Base-by-base conservation (phyloP, 2,113 vertebrate species). In the Coreoperca whiteheadi region DNA sequence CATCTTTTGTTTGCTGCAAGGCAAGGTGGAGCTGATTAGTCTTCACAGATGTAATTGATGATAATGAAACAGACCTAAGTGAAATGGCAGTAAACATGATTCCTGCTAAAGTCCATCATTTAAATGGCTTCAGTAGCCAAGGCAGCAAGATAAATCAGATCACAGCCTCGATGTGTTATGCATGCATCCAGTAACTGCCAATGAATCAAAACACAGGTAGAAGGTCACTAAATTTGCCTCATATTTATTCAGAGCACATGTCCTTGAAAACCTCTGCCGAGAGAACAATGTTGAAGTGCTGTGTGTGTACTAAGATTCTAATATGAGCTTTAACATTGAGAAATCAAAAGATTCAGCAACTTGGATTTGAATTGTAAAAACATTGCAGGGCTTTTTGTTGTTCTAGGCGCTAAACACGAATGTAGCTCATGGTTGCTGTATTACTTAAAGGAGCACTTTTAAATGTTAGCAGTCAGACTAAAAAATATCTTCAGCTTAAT, bases 201-300 rank as follows among this genome's bases (percentile, higher is more conserved):
- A 89, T 93, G 93, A 93, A 94, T 94, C 94, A 94, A 94, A 94
- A 93, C 83, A 88, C 87, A 87, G 91, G 89, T 94, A 92, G 93
- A 95, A 95, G 95, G 94, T 95, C 94, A 94, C 83, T 81, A 81
- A 87, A 92, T 94, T 85, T 90, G 83, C 81, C 87, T 92, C 86
- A 89, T 94, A 91, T 94, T 94, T 95, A 94, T 96, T 94, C 93
- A 94, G 64, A 86, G 64, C 83, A 87, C 87, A 83, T 70, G 92
- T 91, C 93, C 92, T 94, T 95, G 93, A 92, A 88, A 92, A 87
- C 57, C 74, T 82, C 73, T 83, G 86, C 71, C 59, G 82, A 84
- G 67, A 79, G 81, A 88, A 87, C 71, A 79, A 51, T 87, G 88
- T 74, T 83, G 59, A 63, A 84, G 76, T 73, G 56, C 51, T 72